Evolutionary conservation across 1,140 invertebrate genomes (phyloP), one percentile per base, ranked within the genome.

Genomic region (Drosophila varians): DNA sequence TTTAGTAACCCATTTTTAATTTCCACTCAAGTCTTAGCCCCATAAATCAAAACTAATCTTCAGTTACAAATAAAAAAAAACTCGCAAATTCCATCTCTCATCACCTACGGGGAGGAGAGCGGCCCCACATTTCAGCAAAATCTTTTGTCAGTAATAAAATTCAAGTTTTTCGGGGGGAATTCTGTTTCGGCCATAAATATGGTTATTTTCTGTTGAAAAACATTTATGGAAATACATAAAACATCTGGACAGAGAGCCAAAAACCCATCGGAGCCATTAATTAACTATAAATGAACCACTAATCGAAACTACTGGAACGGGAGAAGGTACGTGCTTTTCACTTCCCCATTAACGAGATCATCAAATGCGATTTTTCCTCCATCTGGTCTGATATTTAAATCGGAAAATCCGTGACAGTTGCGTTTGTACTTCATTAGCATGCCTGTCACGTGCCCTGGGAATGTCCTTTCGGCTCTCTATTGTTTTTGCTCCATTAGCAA

Each of bases 331-430:
- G 73, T 72, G 66, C 54, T 45, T 45, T 62, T 62, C 69, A 68
- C 68, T 78, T 69, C 66, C 14, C 62, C 47, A 73, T 78, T 73
- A 60, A 60, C 61, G 69, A 73, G 69, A 69, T 77, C 74, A 78
- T 78, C 61, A 78, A 77, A 69, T 52, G 58, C 57, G 28, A 75
- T 57, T 77, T 64, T 73, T 25, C 26, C 34, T 1, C 34, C 16
- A 0, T 2, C 19, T 23, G 42, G 28, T 36, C 19, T 26, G 43
- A 53, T 74, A 74, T 76, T 76, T 74, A 70, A 74, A 69, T 69
- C 31, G 16, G 16, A 18, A 45, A 28, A 4, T 12, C 18, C n/a
- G 8, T 16, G n/a, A 9, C 28, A 11, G 28, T 31, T 31, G 9
- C 28, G 28, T 31, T 31, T 31, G 11, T 28, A 18, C 46, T 42